Conservation (phyloP, 2,888 invertebrate species). For the Saturnia pavonia region DNA sequence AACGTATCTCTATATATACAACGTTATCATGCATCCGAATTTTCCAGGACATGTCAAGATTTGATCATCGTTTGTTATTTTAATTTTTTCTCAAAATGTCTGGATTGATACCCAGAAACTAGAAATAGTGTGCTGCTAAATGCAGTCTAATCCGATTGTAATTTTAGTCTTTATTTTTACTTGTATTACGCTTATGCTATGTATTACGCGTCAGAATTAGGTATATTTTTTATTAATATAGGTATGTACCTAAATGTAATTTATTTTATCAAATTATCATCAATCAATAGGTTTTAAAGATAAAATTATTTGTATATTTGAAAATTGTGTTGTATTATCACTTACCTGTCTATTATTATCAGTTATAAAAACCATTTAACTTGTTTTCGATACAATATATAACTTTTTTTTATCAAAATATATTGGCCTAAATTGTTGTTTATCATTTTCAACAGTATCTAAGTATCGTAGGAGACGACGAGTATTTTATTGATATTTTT, state of each 20-base stretch:
- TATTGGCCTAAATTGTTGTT: constrained; percentile 20
- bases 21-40: too few species aligned
- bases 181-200: neutral
- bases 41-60: too few species aligned
- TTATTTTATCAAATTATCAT: constrained; percentile 1
- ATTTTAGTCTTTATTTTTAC: neutral
- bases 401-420: constrained; percentile 18
- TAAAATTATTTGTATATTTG: constrained; percentile 19
- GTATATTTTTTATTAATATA: neutral
- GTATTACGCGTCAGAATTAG: neutral
- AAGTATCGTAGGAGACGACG: neutral
- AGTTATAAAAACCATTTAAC: constrained; percentile 17
- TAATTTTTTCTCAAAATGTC: too few species aligned
- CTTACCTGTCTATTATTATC: constrained; percentile 19
- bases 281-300: constrained; percentile 4
- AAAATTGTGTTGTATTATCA: constrained; percentile 21
- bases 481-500: constrained; percentile 15
- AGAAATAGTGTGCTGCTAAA: too few species aligned
- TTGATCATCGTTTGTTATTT: too few species aligned
- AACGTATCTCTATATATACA: too few species aligned
- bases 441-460: constrained; percentile 22
- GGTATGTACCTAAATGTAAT: neutral
- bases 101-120: too few species aligned
- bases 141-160: too few species aligned
- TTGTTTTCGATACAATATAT: constrained; percentile 18